These are phyloP conservation scores for Seladonia tumulorum DNA, from an alignment of 2,888 invertebrate genomes.

Conservation along the genomic window DNA sequence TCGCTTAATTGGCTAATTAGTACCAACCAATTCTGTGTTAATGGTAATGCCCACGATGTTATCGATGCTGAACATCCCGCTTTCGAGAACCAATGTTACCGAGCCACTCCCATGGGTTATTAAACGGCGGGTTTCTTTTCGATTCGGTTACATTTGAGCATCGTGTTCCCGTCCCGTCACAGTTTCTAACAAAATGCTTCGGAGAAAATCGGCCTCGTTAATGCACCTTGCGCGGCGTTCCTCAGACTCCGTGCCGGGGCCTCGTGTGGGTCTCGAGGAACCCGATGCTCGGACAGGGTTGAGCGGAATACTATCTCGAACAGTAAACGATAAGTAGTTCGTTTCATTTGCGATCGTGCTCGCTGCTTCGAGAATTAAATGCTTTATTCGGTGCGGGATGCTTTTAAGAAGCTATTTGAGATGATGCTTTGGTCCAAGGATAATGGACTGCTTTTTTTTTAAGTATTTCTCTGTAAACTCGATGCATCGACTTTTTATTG, in stretches of 20 bases:
- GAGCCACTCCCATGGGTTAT: neutral
- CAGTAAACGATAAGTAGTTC: too few species aligned
- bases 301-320: too few species aligned
- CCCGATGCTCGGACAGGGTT: too few species aligned
- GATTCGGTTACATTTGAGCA: neutral
- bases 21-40: neutral
- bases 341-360: too few species aligned
- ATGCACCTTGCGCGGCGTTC: neutral
- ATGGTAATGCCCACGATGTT: neutral
- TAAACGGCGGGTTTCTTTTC: neutral
- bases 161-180: neutral
- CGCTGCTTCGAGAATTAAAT: too few species aligned
- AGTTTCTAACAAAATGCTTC: neutral
- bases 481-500: too few species aligned
- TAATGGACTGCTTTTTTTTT: too few species aligned
- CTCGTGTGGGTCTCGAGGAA: too few species aligned
- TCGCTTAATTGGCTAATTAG: slow-evolving; percentile 4
- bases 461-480: too few species aligned
- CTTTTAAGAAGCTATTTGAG: too few species aligned
- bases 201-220: neutral
- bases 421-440: too few species aligned
- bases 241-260: neutral
- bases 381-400: too few species aligned
- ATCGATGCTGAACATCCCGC: neutral
- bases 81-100: neutral